These are phyloP conservation scores for Cosmia pyralina DNA, from an alignment of 2,888 invertebrate genomes.

Conservation along the genomic window DNA sequence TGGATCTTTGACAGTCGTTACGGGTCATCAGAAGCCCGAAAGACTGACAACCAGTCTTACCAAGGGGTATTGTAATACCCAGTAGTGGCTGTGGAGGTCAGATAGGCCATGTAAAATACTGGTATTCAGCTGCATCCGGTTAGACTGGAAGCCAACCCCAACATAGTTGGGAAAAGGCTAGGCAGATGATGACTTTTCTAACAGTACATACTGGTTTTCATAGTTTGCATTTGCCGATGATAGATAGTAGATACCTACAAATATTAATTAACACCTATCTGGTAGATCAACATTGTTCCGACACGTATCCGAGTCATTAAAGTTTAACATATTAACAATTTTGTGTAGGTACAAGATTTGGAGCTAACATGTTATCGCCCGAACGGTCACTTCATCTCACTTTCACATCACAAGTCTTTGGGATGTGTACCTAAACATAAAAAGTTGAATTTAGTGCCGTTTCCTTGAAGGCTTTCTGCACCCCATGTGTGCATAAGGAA, in stretches of 20 bases:
- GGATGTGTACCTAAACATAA: conserved; percentile 30
- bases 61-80: too few relatives aligned
- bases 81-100: too few relatives aligned
- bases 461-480: too few relatives aligned
- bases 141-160: too few relatives aligned
- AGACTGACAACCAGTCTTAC: too few relatives aligned
- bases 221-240: background rate
- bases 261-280: conserved; percentile 34
- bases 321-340: conserved; percentile 42
- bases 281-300: conserved; percentile 32
- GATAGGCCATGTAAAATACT: too few relatives aligned
- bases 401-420: conserved; percentile 41
- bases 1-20: too few relatives aligned
- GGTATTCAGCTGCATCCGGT: too few relatives aligned
- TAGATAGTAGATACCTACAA: conserved; percentile 11
- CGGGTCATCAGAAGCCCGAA: too few relatives aligned
- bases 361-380: conserved; percentile 29
- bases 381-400: conserved; percentile 20
- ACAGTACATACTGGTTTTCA: background rate
- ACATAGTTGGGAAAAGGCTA: too few relatives aligned
- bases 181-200: background rate
- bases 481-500: too few relatives aligned
- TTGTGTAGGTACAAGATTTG: conserved; percentile 21
- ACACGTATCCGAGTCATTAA: conserved; percentile 50
- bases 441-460: background rate